Evolutionary conservation across 2,113 vertebrate genomes (phyloP), one percentile per base, ranked within the genome.

Genomic region (Astatoreochromis straeleni): DNA sequence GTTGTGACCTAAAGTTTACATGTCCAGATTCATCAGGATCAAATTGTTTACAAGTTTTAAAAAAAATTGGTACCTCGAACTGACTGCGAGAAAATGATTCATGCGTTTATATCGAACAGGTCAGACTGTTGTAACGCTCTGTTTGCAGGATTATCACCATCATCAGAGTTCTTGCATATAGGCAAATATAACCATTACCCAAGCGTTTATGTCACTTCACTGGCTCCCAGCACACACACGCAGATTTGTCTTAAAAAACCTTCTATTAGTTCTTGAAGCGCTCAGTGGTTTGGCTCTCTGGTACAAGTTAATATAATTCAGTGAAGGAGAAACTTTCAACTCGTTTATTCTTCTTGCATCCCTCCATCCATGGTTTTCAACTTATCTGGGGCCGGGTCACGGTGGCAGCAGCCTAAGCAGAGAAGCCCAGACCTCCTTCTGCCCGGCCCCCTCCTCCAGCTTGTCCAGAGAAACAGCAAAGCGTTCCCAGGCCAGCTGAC

Each of bases 61-160:
- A 60, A 60, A 55, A 33, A 33, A 0, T 0, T 60, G 29, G 29
- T 60, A 60, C 58, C 5, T 19, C 29, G 0, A 63, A 33, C 58
- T 11, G 58, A 33, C 29, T 63, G 58, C 5, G 2, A 11, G 26
- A 60, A 60, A 31, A 31, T 4, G 8, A 60, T 60, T 31, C 26
- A 60, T 31, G 1, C 2, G 8, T 60, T 60, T 26, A 60, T 0
- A 10, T 60, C 2, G 3, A 60, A 60, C 2, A 0, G 57, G 57
- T 9, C 26, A 31, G 26, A 60, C 57, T 58, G 57, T 31, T 60
- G 14, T 31, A 60, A 60, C 7, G 3, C 57, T 31, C 58, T 7
- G 29, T 33, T 63, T 33, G 29, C 29, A 63, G 58, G 29, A 60
- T 33, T 60, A 60, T 31, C 57, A 19, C 16, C 1, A 10, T 60